Evolutionary conservation across 2,888 invertebrate genomes (phyloP), one percentile per base, ranked within the genome.

Genomic region (Leucoptera coffeella): DNA sequence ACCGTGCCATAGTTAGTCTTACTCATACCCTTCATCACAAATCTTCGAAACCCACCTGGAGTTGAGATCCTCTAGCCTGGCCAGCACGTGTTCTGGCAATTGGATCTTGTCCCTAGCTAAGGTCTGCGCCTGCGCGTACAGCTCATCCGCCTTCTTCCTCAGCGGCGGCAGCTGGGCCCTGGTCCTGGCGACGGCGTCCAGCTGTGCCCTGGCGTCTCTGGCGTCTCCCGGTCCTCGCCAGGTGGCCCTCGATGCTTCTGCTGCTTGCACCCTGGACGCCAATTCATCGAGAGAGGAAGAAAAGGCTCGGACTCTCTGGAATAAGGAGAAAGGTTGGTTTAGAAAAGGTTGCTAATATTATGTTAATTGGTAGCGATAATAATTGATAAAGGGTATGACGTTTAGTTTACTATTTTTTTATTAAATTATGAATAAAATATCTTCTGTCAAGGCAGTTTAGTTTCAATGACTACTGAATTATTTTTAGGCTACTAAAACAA

Each of bases 271-370:
- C 26, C 90, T 82, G 14, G 83, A 81, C 21, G 84, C 81, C 21
- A 93, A 75, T 55, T 93, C 93, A 48, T 95, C 94, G 43, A 95
- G 73, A 12, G 83, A 83, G 43, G 85, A 82, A 43, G 92, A 91
- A 65, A 95, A 85, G 38, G 85, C 80, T 41, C 89, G 85, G 67
- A 95, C 82, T 75, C 92, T 90, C 94, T 95, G 74, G 1, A 75
- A 75, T 31, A 29, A 37, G 39, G 38, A 34, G 34, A 22, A n/a
- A n/a, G n/a, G n/a, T n/a, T n/a, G n/a, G n/a, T n/a, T n/a, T n/a
- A n/a, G n/a, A n/a, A n/a, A n/a, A n/a, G n/a, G n/a, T n/a, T n/a
- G n/a, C n/a, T n/a, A n/a, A n/a, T n/a, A n/a, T n/a, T n/a, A n/a
- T n/a, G n/a, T n/a, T n/a, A n/a, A n/a, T n/a, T n/a, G n/a, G n/a